Conservation (phyloP, 1,140 invertebrate species). For the Cydia fagiglandana region DNA sequence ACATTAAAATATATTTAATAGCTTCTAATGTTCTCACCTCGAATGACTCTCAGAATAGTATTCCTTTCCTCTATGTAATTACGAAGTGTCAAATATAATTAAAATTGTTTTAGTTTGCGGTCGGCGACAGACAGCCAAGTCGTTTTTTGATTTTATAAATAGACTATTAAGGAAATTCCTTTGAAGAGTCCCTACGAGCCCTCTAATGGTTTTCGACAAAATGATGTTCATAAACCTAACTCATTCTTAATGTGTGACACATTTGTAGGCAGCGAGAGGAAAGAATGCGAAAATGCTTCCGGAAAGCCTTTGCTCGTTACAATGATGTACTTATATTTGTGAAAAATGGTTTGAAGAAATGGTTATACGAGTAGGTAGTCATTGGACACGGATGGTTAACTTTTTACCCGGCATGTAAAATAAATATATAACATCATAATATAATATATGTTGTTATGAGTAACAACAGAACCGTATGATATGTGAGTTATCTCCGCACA, state of each 20-base stretch:
- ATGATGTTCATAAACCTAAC: constrained; percentile 26
- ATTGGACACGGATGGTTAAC: neutral
- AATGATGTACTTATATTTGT: constrained; percentile 62
- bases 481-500: no score
- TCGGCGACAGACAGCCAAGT: constrained; percentile 32
- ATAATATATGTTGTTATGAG: no score
- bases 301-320: constrained; percentile 60
- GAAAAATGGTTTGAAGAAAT: constrained; percentile 47
- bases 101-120: constrained; percentile 55
- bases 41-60: constrained; percentile 37
- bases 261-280: constrained; percentile 35
- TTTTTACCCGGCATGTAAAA: neutral
- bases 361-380: constrained; percentile 36
- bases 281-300: constrained; percentile 64
- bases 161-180: constrained; percentile 1
- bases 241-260: constrained; percentile 32
- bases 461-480: no score
- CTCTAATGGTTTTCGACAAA: constrained; percentile 23
- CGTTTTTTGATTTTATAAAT: constrained; percentile 21
- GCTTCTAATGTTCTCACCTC: constrained; percentile 42
- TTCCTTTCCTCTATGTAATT: constrained; percentile 56
- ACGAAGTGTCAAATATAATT: constrained; percentile 70
- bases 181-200: constrained; percentile 1
- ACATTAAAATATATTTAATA: constrained; percentile 48
- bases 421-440: no score